Conservation (phyloP, 2,888 invertebrate genomes). For the Vesta saturnalis region DNA sequence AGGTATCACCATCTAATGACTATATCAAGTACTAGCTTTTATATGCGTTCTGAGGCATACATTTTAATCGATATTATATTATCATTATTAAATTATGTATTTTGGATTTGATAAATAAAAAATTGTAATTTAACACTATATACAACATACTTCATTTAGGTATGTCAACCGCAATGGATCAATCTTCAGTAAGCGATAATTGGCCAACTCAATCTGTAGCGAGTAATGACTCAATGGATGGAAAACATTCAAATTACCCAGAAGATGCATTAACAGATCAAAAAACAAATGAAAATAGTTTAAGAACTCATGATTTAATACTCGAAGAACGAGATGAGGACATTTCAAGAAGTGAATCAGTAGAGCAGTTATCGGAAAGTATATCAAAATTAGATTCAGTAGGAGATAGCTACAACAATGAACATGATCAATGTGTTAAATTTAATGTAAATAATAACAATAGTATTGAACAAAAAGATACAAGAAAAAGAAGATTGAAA, state of each 20-base stretch:
- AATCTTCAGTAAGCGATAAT: slow-evolving; percentile 77
- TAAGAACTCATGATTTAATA: slow-evolving; percentile 64
- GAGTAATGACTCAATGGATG: slow-evolving; percentile 66
- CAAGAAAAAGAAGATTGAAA: slow-evolving; percentile 38
- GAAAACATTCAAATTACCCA: slow-evolving; percentile 52
- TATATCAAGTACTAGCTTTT: too few species aligned
- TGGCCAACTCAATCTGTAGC: slow-evolving; percentile 77
- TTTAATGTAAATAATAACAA: slow-evolving; percentile 65
- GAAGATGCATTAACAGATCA: slow-evolving; percentile 55
- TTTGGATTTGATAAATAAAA: too few species aligned
- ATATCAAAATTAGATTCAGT: slow-evolving; percentile 59
- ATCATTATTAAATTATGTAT: too few species aligned
- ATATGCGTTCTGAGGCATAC: too few species aligned
- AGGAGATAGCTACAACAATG: slow-evolving; percentile 49
- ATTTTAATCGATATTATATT: too few species aligned
- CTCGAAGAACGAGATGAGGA: slow-evolving; percentile 67
- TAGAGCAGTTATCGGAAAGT: slow-evolving; percentile 63
- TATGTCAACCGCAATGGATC: slow-evolving; percentile 75
- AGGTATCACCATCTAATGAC: too few species aligned
- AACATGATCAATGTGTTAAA: slow-evolving; percentile 34
- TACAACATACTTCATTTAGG: too few species aligned
- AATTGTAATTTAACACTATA: too few species aligned
- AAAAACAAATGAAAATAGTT: slow-evolving; percentile 57
- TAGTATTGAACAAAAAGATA: slow-evolving; percentile 58
- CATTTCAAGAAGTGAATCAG: slow-evolving; percentile 64